Evolutionary conservation across 2,888 invertebrate genomes (phyloP).

Genomic region (Ophioninae sp.): DNA sequence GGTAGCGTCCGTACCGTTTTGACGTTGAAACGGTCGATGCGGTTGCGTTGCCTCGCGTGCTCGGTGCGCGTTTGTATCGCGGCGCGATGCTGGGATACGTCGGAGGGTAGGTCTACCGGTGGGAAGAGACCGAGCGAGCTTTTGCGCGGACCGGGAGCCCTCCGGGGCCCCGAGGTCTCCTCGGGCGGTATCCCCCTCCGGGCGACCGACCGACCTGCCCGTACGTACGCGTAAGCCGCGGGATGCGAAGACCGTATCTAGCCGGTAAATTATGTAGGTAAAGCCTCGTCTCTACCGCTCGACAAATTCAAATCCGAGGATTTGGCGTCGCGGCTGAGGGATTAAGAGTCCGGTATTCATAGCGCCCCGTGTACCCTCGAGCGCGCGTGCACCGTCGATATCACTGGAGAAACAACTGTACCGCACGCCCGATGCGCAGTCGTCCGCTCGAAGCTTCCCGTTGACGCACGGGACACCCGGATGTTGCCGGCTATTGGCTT

Average conservation of each 20-base stretch:
- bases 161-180: constrained; percentile 36
- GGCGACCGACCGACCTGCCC: background rate
- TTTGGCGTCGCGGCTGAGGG: constrained; percentile 66
- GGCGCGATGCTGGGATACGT: too few relatives aligned
- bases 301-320: constrained; percentile 72
- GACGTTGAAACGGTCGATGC: constrained; percentile 51
- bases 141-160: constrained; percentile 25
- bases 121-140: constrained; percentile 28
- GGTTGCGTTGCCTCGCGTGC: constrained; percentile 25
- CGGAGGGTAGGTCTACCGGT: background rate
- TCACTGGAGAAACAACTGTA: too few relatives aligned
- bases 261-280: constrained; percentile 69
- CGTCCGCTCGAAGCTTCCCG: too few relatives aligned
- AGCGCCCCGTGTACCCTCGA: constrained; percentile 20
- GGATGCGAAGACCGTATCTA: constrained; percentile 44
- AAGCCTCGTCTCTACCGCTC: constrained; percentile 65
- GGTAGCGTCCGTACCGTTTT: constrained; percentile 53
- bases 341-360: constrained; percentile 63
- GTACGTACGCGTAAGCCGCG: constrained; percentile 9
- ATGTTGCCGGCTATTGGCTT: too few relatives aligned
- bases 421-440: too few relatives aligned
- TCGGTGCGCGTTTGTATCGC: constrained; percentile 19
- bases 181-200: background rate
- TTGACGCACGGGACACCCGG: too few relatives aligned
- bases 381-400: background rate